A percentile compares a stretch with the other conserved stretches of the same genome.
Conservation (phyloP, 2,888 invertebrate genomes). For the Cosmopolites sordidus region DNA sequence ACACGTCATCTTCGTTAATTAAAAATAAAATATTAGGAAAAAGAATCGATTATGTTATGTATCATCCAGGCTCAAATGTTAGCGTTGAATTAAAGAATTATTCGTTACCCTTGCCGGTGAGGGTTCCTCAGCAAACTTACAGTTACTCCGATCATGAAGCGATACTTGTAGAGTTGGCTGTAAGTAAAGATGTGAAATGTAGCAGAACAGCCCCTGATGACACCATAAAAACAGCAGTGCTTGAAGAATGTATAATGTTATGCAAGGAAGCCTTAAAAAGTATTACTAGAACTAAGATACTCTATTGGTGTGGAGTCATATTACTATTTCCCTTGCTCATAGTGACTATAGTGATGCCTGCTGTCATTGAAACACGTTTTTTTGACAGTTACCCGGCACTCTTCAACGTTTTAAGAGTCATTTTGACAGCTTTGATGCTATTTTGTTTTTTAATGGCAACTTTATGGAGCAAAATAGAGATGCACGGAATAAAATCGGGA, state of each 20-base stretch:
- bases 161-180: conserved; percentile 56
- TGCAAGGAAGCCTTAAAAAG: conserved; percentile 55
- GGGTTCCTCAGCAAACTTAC: conserved; percentile 65
- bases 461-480: conserved; percentile 78
- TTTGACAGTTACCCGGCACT: conserved; percentile 49
- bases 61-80: conserved; percentile 48
- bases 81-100: conserved; percentile 54
- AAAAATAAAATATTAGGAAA: conserved; percentile 66
- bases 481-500: conserved; percentile 72
- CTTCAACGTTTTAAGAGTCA: conserved; percentile 57
- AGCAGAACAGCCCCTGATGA: conserved; percentile 21
- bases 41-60: conserved; percentile 90
- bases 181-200: conserved; percentile 36
- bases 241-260: conserved; percentile 58
- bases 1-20: conserved; percentile 57
- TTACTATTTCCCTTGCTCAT: conserved; percentile 53
- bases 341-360: conserved; percentile 50
- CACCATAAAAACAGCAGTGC: conserved; percentile 37
- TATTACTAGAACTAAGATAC: conserved; percentile 51
- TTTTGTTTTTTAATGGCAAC: conserved; percentile 75
- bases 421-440: conserved; percentile 61
- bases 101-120: conserved; percentile 66
- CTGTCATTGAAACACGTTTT: conserved; percentile 52
- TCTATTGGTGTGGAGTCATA: conserved; percentile 52
- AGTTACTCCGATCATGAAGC: conserved; percentile 93